A percentile compares a stretch with the other conserved stretches of the same genome.
Evolutionary conservation across 2,888 invertebrate genomes (phyloP).

Genomic region (Boloria euphrosyne): DNA sequence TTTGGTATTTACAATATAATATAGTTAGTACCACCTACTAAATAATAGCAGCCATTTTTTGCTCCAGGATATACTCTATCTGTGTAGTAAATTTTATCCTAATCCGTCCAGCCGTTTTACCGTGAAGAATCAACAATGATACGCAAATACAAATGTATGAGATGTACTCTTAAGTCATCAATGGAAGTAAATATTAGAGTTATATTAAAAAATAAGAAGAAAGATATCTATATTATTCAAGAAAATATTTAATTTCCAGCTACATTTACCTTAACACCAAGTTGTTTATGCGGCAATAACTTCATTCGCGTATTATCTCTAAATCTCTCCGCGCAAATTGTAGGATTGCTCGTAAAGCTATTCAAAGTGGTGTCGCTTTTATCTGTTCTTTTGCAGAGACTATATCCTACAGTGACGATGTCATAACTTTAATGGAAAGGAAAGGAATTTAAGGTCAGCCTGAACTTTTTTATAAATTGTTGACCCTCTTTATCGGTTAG

Average conservation of each 20-base stretch:
- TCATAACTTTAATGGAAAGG: slow-evolving; percentile 47
- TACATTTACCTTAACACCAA: slow-evolving; percentile 9
- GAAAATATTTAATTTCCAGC: neutral
- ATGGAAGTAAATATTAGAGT: neutral
- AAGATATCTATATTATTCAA: neutral
- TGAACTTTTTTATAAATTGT: slow-evolving; percentile 60
- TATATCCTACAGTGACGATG: slow-evolving; percentile 48
- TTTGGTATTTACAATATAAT: too few species aligned
- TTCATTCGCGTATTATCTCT: slow-evolving; percentile 25
- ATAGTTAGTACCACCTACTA: too few species aligned
- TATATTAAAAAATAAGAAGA: neutral
- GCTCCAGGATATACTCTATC: too few species aligned
- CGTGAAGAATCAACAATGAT: too few species aligned
- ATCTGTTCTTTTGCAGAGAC: slow-evolving; percentile 41
- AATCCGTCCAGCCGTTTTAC: too few species aligned
- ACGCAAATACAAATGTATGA: too few species aligned
- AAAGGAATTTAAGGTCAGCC: slow-evolving; percentile 42
- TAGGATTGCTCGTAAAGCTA: slow-evolving; percentile 44
- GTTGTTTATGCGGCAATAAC: slow-evolving; percentile 24
- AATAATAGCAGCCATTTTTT: too few species aligned
- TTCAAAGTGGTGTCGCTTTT: slow-evolving; percentile 44
- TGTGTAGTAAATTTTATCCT: too few species aligned
- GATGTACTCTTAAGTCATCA: neutral
- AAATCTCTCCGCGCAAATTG: slow-evolving; percentile 42
- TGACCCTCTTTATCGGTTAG: slow-evolving; percentile 64